phyloP scores from a whole-genome alignment of 2,797 vertebrate species.

The Emys orbicularis region DNA sequence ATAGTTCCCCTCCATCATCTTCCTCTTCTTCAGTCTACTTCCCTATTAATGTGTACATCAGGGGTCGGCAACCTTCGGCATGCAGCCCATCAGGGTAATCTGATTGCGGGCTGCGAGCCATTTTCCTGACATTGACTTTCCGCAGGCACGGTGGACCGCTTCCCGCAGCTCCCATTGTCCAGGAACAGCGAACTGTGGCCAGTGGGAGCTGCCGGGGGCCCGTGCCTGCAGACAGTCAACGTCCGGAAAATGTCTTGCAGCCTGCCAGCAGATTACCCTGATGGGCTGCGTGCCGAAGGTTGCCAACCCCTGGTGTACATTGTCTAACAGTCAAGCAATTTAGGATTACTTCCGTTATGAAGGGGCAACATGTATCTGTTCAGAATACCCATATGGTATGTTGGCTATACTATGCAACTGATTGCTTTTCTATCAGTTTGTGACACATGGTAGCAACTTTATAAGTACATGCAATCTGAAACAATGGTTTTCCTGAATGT shows the following conservation, averaged over 20 bases:
- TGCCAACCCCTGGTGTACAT: neutral
- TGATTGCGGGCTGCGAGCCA: too few species aligned
- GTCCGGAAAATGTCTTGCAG: too few species aligned
- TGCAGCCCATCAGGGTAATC: too few species aligned
- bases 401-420: neutral
- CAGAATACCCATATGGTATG: neutral
- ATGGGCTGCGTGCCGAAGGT: too few species aligned
- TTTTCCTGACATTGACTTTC: too few species aligned
- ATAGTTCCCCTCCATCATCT: neutral
- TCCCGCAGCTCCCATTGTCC: too few species aligned
- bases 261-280: too few species aligned
- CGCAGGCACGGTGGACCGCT: too few species aligned
- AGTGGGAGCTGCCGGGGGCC: too few species aligned
- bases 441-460: neutral
- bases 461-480: neutral
- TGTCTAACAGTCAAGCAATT: accelerated
- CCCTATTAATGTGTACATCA: accelerated
- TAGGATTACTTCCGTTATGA: neutral
- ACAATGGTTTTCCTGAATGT: neutral
- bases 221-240: too few species aligned
- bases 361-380: neutral
- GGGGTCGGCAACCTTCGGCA: too few species aligned
- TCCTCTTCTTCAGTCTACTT: neutral
- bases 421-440: neutral
- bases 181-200: too few species aligned